Evolutionary conservation across 2,113 vertebrate species (phyloP), one percentile per base, ranked within the genome.

Genomic region (Rhea americana): DNA sequence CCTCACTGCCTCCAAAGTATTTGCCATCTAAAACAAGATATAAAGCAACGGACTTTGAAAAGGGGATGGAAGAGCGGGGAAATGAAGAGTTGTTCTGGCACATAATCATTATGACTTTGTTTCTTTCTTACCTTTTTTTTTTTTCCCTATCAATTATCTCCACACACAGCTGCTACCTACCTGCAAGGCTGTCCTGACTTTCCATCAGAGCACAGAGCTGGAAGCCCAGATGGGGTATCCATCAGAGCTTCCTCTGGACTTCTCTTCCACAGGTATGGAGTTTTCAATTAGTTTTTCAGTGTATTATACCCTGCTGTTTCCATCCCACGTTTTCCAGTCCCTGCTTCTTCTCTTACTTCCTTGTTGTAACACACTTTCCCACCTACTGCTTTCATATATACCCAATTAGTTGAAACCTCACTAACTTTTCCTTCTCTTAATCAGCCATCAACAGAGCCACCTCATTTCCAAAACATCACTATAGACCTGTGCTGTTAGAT

Each of bases 381-480:
- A 85, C 66, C 68, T 58, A 67, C 51, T 71, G 77, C 37, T 86
- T 78, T 89, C 70, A 35, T 43, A 28, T 24, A 71, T 35, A 74
- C 59, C 85, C 76, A 78, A 71, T 92, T 77, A 91, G 89, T 89
- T 93, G 88, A 86, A 95, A 82, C 24, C 20, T 78, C 55, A 55
- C 28, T 86, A 70, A 67, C 26, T 83, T 80, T 78, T 78, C 7
- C 78, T 75, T 77, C 30, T 93, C 20, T 67, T 89, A 81, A 32
- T 19, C 73, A 55, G 28, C 32, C 80, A 25, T 63, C 63, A 84
- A 71, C 84, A 43, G 50, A 66, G 59, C 80, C 85, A 50, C 70
- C 41, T 90, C 73, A 22, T 85, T 94, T 91, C 19, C 41, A 25
- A 84, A 61, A 26, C 56, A 75, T 37, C 73, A 20, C 50, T 83